Evolutionary conservation across 2,797 vertebrate genomes (phyloP).

Genomic region (Anisognathus igniventris): DNA sequence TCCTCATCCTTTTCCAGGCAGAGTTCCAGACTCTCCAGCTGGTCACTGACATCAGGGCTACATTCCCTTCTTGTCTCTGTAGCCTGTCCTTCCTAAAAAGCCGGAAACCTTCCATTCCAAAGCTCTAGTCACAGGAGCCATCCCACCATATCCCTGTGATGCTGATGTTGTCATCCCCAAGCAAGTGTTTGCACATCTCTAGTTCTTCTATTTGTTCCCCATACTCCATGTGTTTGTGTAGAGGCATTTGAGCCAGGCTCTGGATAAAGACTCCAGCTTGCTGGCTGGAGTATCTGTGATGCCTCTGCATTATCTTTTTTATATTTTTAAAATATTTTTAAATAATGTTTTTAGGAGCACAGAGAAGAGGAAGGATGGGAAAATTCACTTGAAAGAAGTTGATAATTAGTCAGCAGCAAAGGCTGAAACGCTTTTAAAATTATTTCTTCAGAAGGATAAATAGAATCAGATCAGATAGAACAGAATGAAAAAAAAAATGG

Average conservation of each 20-base stretch:
- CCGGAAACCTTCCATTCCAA: background rate
- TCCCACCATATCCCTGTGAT: background rate
- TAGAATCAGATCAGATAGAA: background rate
- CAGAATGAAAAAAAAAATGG: background rate
- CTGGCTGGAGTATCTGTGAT: background rate
- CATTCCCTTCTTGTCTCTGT: fast-evolving
- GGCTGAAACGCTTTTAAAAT: background rate
- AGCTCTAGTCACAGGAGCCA: background rate
- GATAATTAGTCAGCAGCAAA: background rate
- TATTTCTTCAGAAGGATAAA: background rate
- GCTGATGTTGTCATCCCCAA: fast-evolving
- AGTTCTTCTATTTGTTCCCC: background rate
- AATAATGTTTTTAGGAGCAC: background rate
- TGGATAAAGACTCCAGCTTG: background rate
- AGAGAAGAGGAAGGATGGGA: background rate
- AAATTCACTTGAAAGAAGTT: background rate
- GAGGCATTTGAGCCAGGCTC: background rate
- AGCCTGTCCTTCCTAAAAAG: background rate
- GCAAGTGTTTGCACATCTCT: background rate
- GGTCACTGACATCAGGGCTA: background rate
- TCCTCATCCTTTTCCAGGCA: background rate
- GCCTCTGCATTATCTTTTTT: background rate
- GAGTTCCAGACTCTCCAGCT: background rate
- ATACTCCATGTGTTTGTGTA: background rate
- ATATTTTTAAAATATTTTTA: background rate